A percentile compares a stretch with the other conserved stretches of the same genome.
phyloP scores from a whole-genome alignment of 2,797 vertebrate species.

The Oceanodroma leucorhoa region DNA sequence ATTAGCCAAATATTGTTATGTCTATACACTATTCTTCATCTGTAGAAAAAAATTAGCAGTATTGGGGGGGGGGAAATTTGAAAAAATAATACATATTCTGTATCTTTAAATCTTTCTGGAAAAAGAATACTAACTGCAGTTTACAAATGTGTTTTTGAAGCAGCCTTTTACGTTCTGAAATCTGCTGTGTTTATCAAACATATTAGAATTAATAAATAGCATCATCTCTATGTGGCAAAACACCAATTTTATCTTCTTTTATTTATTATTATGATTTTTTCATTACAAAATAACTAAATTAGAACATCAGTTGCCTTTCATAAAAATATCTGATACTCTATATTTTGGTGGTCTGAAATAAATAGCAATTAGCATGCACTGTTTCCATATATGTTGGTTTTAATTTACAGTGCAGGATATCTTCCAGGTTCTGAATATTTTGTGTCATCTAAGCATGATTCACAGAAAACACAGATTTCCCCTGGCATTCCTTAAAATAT shows the following conservation, averaged over 20 bases:
- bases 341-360: not conserved
- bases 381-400: not conserved
- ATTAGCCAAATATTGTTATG: not conserved
- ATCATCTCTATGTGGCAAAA: not conserved
- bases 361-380: not conserved
- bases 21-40: not conserved
- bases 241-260: not conserved
- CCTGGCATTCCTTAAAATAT: not conserved
- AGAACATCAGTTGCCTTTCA: not conserved
- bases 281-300: not conserved
- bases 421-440: not conserved
- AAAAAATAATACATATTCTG: not conserved
- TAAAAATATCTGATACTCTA: not conserved
- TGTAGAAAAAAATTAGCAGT: not conserved
- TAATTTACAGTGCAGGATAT: not conserved
- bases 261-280: not conserved
- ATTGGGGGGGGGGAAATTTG: too few species aligned
- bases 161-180: not conserved
- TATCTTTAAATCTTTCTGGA: not conserved
- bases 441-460: not conserved
- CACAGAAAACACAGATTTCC: not conserved
- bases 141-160: not conserved
- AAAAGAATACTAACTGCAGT: not conserved
- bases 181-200: not conserved
- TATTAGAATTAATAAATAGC: not conserved